Percentiles rank a stretch among this genome's conserved stretches.
Conservation (phyloP, 1,140 invertebrate genomes). For the Belonocnema kinseyi region DNA sequence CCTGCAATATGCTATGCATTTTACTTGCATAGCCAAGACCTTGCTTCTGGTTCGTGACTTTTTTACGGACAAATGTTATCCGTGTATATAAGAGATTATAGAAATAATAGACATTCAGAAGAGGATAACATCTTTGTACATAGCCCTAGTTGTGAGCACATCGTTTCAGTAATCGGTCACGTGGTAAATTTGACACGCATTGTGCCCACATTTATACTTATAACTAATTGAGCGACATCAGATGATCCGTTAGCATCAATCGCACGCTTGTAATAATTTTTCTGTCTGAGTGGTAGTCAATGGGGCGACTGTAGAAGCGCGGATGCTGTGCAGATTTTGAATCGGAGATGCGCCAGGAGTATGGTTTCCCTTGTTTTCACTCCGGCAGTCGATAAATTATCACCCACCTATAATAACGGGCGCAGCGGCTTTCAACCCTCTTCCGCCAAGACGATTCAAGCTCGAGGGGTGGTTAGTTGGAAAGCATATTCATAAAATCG, state of each 20-base stretch:
- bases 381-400: conserved; percentile 61
- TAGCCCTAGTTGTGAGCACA: too few species aligned
- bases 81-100: too few species aligned
- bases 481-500: conserved; percentile 74
- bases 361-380: conserved; percentile 67
- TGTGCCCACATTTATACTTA: background rate
- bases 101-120: too few species aligned
- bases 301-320: background rate
- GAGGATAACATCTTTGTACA: too few species aligned
- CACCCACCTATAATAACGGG: conserved; percentile 60
- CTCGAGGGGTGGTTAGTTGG: conserved; percentile 56
- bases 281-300: conserved; percentile 4
- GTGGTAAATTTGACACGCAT: background rate
- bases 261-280: conserved; percentile 1
- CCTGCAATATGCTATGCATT: too few species aligned
- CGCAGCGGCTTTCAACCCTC: conserved; percentile 55
- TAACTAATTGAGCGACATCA: background rate
- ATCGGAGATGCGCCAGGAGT: conserved; percentile 52
- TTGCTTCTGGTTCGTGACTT: too few species aligned
- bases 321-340: conserved; percentile 35
- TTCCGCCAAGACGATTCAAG: conserved; percentile 56
- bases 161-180: background rate
- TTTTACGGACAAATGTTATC: too few species aligned
- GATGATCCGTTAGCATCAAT: background rate
- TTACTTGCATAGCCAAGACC: too few species aligned